Evolutionary conservation across 2,888 invertebrate species (phyloP).

Genomic region (Odontomyia ornata): DNA sequence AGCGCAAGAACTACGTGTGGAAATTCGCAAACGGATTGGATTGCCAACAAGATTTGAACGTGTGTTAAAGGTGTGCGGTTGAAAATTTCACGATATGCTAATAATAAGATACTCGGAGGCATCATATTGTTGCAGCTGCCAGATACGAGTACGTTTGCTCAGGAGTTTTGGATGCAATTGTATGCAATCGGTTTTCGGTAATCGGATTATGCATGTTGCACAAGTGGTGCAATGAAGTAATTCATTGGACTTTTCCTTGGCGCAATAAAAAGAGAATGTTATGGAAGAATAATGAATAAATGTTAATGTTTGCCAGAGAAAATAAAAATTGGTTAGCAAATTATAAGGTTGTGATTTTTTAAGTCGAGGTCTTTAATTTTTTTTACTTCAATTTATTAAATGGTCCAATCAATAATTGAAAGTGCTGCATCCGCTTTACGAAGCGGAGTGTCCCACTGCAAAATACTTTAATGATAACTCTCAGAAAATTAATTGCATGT

Average conservation of each 20-base stretch:
- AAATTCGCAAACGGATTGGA: constrained; percentile 18
- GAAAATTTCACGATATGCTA: constrained; percentile 27
- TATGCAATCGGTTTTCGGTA: not conserved
- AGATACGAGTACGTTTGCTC: not conserved
- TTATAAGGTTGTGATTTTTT: too few relatives aligned
- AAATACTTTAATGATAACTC: too few relatives aligned
- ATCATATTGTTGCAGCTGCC: constrained; percentile 22
- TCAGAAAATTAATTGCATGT: too few relatives aligned
- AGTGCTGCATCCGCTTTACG: too few relatives aligned
- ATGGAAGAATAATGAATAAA: too few relatives aligned
- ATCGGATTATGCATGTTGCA: not conserved
- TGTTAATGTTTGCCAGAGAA: too few relatives aligned
- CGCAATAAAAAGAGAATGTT: too few relatives aligned
- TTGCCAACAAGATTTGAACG: constrained; percentile 6
- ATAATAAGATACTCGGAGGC: constrained; percentile 19
- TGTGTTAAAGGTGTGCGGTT: constrained; percentile 23
- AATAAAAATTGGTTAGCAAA: too few relatives aligned
- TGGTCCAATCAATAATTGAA: too few relatives aligned
- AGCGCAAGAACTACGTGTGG: constrained; percentile 18
- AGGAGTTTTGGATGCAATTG: not conserved
- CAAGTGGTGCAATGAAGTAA: not conserved
- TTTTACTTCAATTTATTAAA: too few relatives aligned
- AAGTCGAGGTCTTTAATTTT: too few relatives aligned
- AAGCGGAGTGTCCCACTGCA: too few relatives aligned
- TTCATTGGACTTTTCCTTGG: not conserved